A percentile compares a stretch with the other conserved stretches of the same genome.
Evolutionary conservation across 2,888 invertebrate genomes (phyloP).

Genomic region (Epinotia brunnichana): DNA sequence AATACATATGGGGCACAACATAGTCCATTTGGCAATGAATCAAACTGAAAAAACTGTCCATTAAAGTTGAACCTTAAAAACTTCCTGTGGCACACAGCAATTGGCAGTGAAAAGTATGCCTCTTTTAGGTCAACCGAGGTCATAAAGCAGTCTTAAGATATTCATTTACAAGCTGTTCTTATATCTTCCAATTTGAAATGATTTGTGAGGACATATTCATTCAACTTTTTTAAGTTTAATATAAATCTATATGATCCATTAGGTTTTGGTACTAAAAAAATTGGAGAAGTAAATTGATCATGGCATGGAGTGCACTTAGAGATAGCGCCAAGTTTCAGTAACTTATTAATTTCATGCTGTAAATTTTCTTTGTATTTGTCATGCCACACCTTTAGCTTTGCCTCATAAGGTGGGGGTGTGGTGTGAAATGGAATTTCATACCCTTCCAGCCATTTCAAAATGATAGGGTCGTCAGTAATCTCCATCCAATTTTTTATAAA

Average conservation of each 20-base stretch:
- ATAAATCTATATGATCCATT: conserved; percentile 5
- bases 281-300: neutral
- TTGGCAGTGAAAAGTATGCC: conserved; percentile 1
- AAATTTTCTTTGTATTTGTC: neutral
- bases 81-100: neutral
- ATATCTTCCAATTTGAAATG: too few relatives aligned
- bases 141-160: conserved; percentile 2
- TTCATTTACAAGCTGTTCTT: neutral
- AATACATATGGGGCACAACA: too few relatives aligned
- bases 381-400: too few relatives aligned
- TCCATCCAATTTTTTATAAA: conserved; percentile 13
- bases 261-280: conserved; percentile 4
- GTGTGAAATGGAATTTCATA: conserved; percentile 7
- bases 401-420: conserved; percentile 12
- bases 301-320: neutral
- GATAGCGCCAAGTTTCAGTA: too few relatives aligned
- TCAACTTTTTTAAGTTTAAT: conserved; percentile 1
- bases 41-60: neutral
- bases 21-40: neutral
- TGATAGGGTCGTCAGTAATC: conserved; percentile 5
- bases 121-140: neutral
- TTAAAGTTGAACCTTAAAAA: neutral
- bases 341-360: too few relatives aligned
- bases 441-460: conserved; percentile 12
- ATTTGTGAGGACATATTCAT: too few relatives aligned